These are phyloP conservation scores for Orcinus orca DNA, from an alignment of 2,113 vertebrate genomes.

Conservation along the genomic window DNA sequence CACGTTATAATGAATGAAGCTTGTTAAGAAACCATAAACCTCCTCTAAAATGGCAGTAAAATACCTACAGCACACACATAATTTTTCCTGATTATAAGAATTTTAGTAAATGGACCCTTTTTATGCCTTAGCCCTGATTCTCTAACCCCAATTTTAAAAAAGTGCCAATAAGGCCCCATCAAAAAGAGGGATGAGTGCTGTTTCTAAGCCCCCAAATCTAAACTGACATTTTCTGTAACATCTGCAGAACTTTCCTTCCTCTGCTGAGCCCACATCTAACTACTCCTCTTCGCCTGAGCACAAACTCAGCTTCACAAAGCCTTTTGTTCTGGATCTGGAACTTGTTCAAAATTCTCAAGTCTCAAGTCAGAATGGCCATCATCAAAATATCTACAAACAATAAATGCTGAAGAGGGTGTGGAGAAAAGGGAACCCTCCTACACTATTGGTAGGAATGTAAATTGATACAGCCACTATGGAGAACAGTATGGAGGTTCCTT, in stretches of 20 bases:
- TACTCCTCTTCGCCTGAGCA: background rate
- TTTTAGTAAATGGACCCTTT: background rate
- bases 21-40: conserved; percentile 19
- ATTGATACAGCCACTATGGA: background rate
- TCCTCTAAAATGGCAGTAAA: background rate
- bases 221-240: background rate
- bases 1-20: background rate
- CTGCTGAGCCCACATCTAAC: background rate
- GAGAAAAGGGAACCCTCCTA: background rate
- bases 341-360: background rate
- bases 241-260: background rate
- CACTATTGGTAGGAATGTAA: background rate
- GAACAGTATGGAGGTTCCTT: background rate
- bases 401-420: background rate
- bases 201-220: background rate
- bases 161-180: background rate
- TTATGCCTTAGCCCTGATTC: background rate
- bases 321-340: background rate
- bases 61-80: background rate
- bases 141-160: background rate
- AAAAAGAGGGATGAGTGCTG: background rate
- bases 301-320: background rate
- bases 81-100: background rate
- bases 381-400: background rate
- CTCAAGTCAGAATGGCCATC: background rate